phyloP scores from a whole-genome alignment of 2,888 invertebrate genomes.

The Hirtodrosophila alboralis region DNA sequence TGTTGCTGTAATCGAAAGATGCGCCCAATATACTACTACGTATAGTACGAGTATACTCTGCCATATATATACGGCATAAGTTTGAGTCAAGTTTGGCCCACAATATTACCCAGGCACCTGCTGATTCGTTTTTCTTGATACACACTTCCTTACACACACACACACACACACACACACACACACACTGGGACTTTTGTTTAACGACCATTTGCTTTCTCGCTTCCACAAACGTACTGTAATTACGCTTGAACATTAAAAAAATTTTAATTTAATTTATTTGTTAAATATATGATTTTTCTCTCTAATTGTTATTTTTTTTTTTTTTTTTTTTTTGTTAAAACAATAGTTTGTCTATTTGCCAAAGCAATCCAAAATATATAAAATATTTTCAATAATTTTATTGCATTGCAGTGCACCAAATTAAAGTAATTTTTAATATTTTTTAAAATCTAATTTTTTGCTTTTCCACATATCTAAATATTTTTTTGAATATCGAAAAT shows the following conservation, averaged over 20 bases:
- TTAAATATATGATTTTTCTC: no score
- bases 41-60: conserved; percentile 5
- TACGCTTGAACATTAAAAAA: neutral
- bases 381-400: no score
- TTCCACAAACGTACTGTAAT: conserved; percentile 16
- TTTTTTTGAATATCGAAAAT: no score
- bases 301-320: conserved; percentile 19
- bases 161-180: conserved; percentile 7
- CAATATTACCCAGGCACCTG: conserved; percentile 75
- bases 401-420: no score
- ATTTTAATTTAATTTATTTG: neutral
- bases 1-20: conserved; percentile 75
- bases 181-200: conserved; percentile 43
- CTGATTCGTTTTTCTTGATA: conserved; percentile 62
- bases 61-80: conserved; percentile 17
- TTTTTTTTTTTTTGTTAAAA: conserved; percentile 21
- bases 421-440: no score
- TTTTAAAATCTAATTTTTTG: no score
- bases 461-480: no score
- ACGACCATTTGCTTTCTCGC: conserved; percentile 22
- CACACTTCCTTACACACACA: conserved; percentile 36
- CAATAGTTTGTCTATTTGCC: no score
- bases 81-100: conserved; percentile 43
- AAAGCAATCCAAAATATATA: no score
- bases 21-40: conserved; percentile 60